Evolutionary conservation across 1,140 invertebrate species (phyloP).

Genomic region (Ruditapes philippinarum): DNA sequence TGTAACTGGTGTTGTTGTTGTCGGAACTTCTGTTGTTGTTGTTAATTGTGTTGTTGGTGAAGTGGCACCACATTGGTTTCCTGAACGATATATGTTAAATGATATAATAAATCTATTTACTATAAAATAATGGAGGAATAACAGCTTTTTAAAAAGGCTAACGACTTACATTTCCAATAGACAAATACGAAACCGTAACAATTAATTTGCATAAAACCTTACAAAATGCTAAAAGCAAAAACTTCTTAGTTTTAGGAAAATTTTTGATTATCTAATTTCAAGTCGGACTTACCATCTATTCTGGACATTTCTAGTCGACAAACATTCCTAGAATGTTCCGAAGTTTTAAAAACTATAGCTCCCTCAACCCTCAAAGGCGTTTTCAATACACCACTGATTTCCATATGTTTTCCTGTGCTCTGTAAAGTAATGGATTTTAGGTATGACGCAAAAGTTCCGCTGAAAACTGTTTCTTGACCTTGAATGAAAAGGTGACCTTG

Average conservation of each 20-base stretch:
- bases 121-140: too few relatives aligned
- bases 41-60: neutral
- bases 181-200: too few relatives aligned
- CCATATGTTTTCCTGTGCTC: neutral
- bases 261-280: too few relatives aligned
- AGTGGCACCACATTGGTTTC: neutral
- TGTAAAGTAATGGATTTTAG: conserved; percentile 20
- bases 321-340: neutral
- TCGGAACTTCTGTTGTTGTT: conserved; percentile 30
- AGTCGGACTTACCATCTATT: conserved; percentile 44
- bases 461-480: neutral
- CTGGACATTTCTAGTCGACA: conserved; percentile 28
- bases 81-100: neutral
- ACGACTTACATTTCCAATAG: too few relatives aligned
- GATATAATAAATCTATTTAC: too few relatives aligned
- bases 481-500: neutral
- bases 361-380: neutral
- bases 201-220: too few relatives aligned
- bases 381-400: conserved; percentile 17
- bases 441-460: conserved; percentile 52
- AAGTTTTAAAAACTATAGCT: neutral
- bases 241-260: too few relatives aligned
- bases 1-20: conserved; percentile 35
- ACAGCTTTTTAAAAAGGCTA: too few relatives aligned
- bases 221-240: too few relatives aligned